phyloP scores from a whole-genome alignment of 2,888 invertebrate species.

The Psylliodes chrysocephalus region DNA sequence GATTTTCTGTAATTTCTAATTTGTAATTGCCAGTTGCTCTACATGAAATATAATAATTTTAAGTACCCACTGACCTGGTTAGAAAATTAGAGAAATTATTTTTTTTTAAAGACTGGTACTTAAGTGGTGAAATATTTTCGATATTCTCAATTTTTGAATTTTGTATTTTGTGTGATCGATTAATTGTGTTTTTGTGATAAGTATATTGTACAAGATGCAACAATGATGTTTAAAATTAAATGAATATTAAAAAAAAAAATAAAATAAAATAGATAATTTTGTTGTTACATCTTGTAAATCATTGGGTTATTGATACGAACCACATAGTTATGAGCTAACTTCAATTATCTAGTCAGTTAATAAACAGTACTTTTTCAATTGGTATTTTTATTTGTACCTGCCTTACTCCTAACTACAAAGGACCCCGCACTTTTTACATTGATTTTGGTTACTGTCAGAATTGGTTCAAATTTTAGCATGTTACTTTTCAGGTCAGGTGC shows the following conservation, averaged over 20 bases:
- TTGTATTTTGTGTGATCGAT: conserved; percentile 48
- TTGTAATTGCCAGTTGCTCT: conserved; percentile 16
- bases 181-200: conserved; percentile 49
- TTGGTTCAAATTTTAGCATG: too few relatives aligned
- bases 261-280: background rate
- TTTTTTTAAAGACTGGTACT: conserved; percentile 49
- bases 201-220: conserved; percentile 31
- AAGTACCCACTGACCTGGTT: conserved; percentile 8
- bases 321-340: conserved; percentile 43
- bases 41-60: conserved; percentile 12
- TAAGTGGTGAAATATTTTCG: conserved; percentile 45
- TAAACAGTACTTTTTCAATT: conserved; percentile 48
- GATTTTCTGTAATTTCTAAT: conserved; percentile 39
- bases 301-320: conserved; percentile 40
- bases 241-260: background rate
- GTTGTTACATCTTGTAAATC: conserved; percentile 25
- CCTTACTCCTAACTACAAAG: too few relatives aligned
- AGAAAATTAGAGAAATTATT: too few relatives aligned
- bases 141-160: conserved; percentile 31
- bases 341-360: conserved; percentile 52
- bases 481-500: too few relatives aligned
- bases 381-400: background rate
- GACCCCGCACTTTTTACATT: too few relatives aligned
- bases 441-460: too few relatives aligned
- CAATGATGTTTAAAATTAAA: background rate